Evolutionary conservation across 2,797 vertebrate species (phyloP).

Genomic region (Schizopygopsis pylzovi): DNA sequence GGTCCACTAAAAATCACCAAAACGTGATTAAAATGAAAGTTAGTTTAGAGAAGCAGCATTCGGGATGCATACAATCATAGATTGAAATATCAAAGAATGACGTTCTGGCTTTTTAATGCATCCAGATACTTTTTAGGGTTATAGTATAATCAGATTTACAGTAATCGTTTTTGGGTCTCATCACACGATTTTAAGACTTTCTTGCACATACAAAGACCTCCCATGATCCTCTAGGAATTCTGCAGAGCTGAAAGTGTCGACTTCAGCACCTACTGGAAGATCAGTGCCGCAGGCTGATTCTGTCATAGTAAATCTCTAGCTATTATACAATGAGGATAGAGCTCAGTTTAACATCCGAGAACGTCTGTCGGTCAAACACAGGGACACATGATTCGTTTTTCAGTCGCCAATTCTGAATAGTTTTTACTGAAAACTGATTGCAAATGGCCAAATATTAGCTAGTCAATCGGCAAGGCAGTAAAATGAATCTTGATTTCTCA

Average conservation of each 20-base stretch:
- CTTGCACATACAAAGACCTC: neutral
- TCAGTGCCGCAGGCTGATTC: constrained; percentile 41
- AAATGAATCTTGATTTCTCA: neutral
- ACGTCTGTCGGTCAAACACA: neutral
- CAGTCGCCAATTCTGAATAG: neutral
- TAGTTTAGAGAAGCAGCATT: neutral
- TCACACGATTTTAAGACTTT: neutral
- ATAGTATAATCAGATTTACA: neutral
- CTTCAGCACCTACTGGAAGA: constrained; percentile 32
- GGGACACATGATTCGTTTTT: neutral
- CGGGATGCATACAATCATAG: neutral
- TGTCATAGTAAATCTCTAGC: neutral
- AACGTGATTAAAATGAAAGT: neutral
- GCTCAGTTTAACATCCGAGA: neutral
- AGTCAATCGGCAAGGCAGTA: neutral
- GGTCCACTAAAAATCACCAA: neutral
- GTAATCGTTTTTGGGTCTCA: neutral
- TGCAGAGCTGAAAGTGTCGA: constrained; percentile 33
- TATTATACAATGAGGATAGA: constrained; percentile 11
- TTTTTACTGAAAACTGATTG: neutral
- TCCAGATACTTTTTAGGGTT: neutral
- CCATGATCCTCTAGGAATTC: neutral
- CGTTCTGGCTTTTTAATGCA: neutral
- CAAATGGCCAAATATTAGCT: neutral
- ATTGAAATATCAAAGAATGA: neutral